Evolutionary conservation across 2,888 invertebrate species (phyloP), one percentile per base, ranked within the genome.

Genomic region (Xanthostigma xanthostigma): DNA sequence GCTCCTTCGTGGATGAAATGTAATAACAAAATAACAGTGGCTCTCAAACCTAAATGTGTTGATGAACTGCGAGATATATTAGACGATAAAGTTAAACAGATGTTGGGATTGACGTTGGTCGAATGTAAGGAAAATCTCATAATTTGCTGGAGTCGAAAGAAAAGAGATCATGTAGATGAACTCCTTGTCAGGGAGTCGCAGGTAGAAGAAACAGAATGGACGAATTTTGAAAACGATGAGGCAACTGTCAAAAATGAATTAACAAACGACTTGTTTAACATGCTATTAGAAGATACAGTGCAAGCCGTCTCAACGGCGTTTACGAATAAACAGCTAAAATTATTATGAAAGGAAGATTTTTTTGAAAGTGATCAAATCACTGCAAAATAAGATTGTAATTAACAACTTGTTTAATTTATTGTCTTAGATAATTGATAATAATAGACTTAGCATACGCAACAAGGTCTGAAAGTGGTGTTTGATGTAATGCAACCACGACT

Each of bases 131-230:
- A 81, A 60, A 74, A 74, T 59, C 63, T 72, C 56, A 72, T 75
- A 2, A 72, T 75, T 58, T 71, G 75, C 51, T 78, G 79, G 72
- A 77, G 76, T 53, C 68, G 75, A 14, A 79, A 79, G 56, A 76
- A 78, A 55, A 65, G 78, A 41, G 84, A 85, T 61, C 73, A 78
- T 53, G 81, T 85, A 2, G 84, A 86, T 59, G 80, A 81, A 57
- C 72, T 84, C 49, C 67, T 85, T 48, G 76, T 83, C 35, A 70
- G 77, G 49, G 85, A 85, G 63, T 72, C 81, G 45, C 78, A 77
- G 55, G 77, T 76, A 45, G 84, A 85, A 57, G 84, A 86, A 60
- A 69, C 74, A 11, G 75, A 78, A 53, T 87, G 86, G 85, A 78
- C 79, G 1, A 79, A 79, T 60, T 85, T 81, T 59, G 79, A 82